These are phyloP conservation scores for Oedothorax gibbosus DNA, from an alignment of 1,140 invertebrate genomes.

Conservation along the genomic window DNA sequence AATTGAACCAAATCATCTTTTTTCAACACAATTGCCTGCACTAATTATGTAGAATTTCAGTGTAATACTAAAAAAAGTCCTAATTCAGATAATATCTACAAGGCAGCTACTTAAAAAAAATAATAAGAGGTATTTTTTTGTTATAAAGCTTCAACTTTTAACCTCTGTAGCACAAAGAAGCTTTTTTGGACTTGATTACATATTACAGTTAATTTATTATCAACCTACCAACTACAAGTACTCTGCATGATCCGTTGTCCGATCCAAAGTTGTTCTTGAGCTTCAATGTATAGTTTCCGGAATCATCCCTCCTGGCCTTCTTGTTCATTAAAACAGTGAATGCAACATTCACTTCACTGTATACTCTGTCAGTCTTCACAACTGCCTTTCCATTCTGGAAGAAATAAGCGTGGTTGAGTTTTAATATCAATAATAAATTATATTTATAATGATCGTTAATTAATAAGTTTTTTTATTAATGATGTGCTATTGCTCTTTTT, in stretches of 20 bases:
- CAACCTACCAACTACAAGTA: slow-evolving; percentile 78
- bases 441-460: too few species aligned
- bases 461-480: too few species aligned
- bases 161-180: too few species aligned
- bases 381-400: slow-evolving; percentile 83
- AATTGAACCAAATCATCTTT: too few species aligned
- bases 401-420: neutral
- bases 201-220: neutral
- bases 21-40: too few species aligned
- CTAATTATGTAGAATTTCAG: too few species aligned
- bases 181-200: neutral
- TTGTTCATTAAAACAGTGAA: slow-evolving; percentile 88
- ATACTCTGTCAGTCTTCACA: slow-evolving; percentile 82
- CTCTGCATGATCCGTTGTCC: slow-evolving; percentile 89
- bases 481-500: too few species aligned
- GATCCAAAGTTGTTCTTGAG: slow-evolving; percentile 88
- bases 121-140: too few species aligned
- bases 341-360: slow-evolving; percentile 86
- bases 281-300: slow-evolving; percentile 91
- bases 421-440: neutral
- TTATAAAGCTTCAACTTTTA: too few species aligned
- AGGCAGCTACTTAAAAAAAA: too few species aligned
- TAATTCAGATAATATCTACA: too few species aligned
- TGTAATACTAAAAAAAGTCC: too few species aligned
- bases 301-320: slow-evolving; percentile 87